Conservation (phyloP, 2,113 vertebrate species). For the Alectura lathami region DNA sequence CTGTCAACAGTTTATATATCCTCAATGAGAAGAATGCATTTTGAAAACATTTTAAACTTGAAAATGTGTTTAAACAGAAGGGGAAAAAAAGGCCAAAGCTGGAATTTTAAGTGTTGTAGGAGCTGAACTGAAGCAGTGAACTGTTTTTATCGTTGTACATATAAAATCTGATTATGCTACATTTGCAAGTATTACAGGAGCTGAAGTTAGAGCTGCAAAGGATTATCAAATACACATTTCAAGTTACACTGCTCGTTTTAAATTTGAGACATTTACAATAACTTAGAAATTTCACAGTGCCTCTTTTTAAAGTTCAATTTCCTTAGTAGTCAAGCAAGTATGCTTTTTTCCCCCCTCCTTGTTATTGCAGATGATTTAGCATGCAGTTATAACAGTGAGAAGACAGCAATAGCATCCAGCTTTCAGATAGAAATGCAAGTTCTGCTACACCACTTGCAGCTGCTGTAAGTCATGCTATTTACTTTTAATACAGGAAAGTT, state of each 20-base stretch:
- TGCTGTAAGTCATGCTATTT: background rate
- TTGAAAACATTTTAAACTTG: background rate
- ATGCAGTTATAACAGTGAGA: background rate
- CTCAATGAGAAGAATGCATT: fast-evolving
- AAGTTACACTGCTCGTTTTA: background rate
- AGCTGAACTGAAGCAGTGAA: background rate
- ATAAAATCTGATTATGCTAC: background rate
- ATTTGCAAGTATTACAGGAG: fast-evolving
- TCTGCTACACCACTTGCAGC: background rate
- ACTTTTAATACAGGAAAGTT: background rate
- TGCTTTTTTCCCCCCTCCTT: background rate
- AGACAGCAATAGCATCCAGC: background rate
- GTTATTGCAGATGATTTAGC: background rate
- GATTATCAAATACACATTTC: background rate
- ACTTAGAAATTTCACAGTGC: background rate
- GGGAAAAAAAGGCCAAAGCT: background rate
- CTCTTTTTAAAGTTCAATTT: background rate
- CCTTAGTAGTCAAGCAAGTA: background rate
- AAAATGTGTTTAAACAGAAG: background rate
- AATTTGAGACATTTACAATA: background rate
- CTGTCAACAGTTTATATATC: background rate
- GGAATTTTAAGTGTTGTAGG: background rate
- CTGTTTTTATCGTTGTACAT: background rate
- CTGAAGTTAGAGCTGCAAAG: background rate
- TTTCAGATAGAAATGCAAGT: background rate